Base-by-base conservation (phyloP, 2,113 vertebrate genomes). In the Cyanoderma ruficeps region DNA sequence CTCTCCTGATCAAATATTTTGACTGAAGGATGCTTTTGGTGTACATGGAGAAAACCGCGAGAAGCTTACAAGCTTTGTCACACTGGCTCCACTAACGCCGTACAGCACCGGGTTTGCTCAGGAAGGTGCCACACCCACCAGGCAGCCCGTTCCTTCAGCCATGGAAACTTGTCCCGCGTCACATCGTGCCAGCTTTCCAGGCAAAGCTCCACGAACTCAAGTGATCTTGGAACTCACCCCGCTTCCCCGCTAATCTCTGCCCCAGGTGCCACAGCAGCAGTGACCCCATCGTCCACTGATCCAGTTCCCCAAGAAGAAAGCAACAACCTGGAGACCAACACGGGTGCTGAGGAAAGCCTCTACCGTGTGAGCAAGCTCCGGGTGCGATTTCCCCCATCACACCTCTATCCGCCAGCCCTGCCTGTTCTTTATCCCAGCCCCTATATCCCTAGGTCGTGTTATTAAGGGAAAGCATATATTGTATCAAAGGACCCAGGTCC, bases 51-150 rank as follows among this genome's bases (percentile, higher is more conserved):
- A 47, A 97, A 88, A 35, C 10, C 30, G 19, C 4, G 2, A 64
- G 60, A 41, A 42, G 65, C 44, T 83, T 22, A 13, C 68, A 27
- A 61, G 47, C 42, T 33, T 55, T 22, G 8, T 7, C 50, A 6
- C 21, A 1, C 42, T 0, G 44, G 19, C 68, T 75, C 6, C 14
- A 7, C 31, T 27, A 44, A 27, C 0, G 56, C 70, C 21, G 89
- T 11, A 2, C 13, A 50, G 39, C 71, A 31, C 2, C 23, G 37
- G 81, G 31, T 79, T 92, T 50, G 69, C 81, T 65, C 16, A 4
- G 50, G 81, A 52, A 93, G 90, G 53, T 61, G 55, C 92, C 95
- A 96, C 96, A 93, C 96, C 96, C 91, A 87, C 88, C 75, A 23
- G 24, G 15, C 93, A 79, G 42, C 49, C 27, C 30, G 6, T 20